Evolutionary conservation across 2,113 vertebrate genomes (phyloP).

Genomic region (Castor canadensis): DNA sequence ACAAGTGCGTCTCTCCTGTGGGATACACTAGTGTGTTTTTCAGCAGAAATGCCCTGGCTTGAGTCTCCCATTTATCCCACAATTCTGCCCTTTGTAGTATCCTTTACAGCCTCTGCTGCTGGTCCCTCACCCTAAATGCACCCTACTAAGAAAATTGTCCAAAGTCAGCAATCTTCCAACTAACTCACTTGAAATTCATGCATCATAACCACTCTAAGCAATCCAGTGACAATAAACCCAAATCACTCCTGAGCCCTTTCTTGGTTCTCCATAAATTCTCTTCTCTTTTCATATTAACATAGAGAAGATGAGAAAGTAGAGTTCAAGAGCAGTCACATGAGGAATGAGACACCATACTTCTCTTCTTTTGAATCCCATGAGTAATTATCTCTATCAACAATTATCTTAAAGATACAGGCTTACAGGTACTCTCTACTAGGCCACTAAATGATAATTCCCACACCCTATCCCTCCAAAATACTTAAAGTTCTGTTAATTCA

Average conservation of each 20-base stretch:
- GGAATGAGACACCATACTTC: neutral
- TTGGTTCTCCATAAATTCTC: neutral
- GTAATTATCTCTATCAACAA: neutral
- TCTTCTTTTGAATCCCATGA: too few species aligned
- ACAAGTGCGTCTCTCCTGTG: neutral
- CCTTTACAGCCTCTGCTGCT: neutral
- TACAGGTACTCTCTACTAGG: neutral
- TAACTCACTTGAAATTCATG: neutral
- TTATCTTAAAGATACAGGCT: neutral
- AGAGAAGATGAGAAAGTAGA: neutral
- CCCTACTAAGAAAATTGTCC: neutral
- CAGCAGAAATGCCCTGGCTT: neutral
- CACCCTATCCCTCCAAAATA: neutral
- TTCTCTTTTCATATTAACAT: neutral
- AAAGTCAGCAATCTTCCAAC: neutral
- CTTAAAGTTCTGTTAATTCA: neutral
- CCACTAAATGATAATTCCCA: neutral
- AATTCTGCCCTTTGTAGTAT: neutral
- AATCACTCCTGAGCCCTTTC: neutral
- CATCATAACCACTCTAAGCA: neutral
- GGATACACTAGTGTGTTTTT: neutral
- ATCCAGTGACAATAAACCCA: rapidly evolving
- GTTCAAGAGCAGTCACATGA: neutral
- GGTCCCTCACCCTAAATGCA: neutral
- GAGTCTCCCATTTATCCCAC: neutral